Evolutionary conservation across 2,888 invertebrate genomes (phyloP), one percentile per base, ranked within the genome.

Genomic region (Diarsia dahlii): DNA sequence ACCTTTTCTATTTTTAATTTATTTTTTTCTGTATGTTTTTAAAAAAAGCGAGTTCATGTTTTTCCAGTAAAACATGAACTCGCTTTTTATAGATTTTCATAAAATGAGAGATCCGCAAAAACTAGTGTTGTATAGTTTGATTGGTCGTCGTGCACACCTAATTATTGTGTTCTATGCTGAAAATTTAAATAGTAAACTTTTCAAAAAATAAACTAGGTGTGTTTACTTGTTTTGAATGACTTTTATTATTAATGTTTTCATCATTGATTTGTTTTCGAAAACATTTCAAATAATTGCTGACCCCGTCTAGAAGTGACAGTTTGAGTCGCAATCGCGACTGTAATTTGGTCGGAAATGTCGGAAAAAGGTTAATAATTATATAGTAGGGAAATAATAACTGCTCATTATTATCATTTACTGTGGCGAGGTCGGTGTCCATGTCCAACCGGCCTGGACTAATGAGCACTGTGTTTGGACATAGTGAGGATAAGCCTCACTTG

Each of bases 361-460:
- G 91, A 95, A 95, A 93, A 94, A 92, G 88, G 89, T 87, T 92
- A 92, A 92, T 95, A 95, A 96, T 95, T 95, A 95, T 90, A 92
- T 92, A 91, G 90, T 90, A 89, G 90, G 91, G 91, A 88, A 91
- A 93, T 95, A 94, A 95, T 95, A 94, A 93, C 91, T 87, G 91
- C 91, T 93, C 91, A 94, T 95, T 95, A 95, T 93, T 92, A 94
- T 93, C 93, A 93, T 94, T 94, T 91, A 90, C 91, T 87, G 89
- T 88, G 84, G 81, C 79, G 78, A 80, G 80, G 82, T 79, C 88
- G 85, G 78, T 83, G 87, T 86, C 88, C 85, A 87, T 83, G 87
- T 86, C 88, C 85, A 86, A 88, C 89, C 89, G 89, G 89, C 83
- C 86, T 78, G 88, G 84, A 88, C 92, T 94, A 95, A 95, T 94